A percentile compares a stretch with the other conserved stretches of the same genome.
Conservation (phyloP, 2,113 vertebrate genomes). For the Orientallactaga bullata region DNA sequence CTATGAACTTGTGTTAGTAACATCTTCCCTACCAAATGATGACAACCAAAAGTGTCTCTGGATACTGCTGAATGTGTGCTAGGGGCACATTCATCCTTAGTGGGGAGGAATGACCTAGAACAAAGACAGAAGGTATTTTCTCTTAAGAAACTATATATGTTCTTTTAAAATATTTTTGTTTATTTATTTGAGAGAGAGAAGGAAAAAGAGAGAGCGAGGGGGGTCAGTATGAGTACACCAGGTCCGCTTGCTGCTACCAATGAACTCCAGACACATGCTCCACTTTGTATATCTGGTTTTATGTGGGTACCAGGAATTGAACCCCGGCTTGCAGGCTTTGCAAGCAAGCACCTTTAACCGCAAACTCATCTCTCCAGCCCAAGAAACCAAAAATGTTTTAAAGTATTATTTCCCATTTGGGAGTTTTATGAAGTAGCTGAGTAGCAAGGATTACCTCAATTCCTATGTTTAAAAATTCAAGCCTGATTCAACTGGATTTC, state of each 20-base stretch:
- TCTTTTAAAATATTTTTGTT: background rate
- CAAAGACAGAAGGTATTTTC: background rate
- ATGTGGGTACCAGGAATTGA: too few relatives aligned
- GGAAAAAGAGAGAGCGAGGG: too few relatives aligned
- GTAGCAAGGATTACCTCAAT: background rate
- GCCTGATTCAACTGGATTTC: background rate
- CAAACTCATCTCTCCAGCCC: too few relatives aligned
- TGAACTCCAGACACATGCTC: too few relatives aligned
- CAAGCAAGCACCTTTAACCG: too few relatives aligned
- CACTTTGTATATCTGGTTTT: too few relatives aligned
- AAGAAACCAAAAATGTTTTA: background rate
- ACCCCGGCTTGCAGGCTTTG: too few relatives aligned
- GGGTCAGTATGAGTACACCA: too few relatives aligned
- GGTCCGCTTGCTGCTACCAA: too few relatives aligned
- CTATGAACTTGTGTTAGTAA: background rate
- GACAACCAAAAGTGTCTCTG: background rate
- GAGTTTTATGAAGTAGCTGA: background rate
- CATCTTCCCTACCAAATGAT: rapidly evolving
- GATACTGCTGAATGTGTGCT: background rate
- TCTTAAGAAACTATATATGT: background rate
- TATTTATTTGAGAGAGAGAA: too few relatives aligned
- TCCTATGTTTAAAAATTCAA: background rate
- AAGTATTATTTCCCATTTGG: background rate
- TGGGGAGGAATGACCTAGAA: background rate
- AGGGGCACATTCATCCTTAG: background rate